These are phyloP conservation scores for Allenopithecus nigroviridis DNA, from an alignment of 2,797 vertebrate species.

Conservation along the genomic window DNA sequence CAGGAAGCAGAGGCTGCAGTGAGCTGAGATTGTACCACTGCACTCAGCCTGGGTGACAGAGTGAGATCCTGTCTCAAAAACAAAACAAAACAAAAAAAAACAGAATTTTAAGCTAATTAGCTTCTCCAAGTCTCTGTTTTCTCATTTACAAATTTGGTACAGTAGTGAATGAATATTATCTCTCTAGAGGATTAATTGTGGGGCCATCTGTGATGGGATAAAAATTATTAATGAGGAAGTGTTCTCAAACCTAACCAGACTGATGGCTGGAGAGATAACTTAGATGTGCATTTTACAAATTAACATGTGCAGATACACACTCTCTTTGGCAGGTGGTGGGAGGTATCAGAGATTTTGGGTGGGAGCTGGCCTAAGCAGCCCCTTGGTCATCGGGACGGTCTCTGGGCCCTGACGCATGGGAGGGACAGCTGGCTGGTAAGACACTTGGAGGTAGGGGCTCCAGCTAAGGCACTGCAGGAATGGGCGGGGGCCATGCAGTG, in stretches of 20 bases:
- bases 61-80: no score
- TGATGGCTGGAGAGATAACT: not conserved
- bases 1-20: no score
- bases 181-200: not conserved
- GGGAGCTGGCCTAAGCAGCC: not conserved
- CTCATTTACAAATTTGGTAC: no score
- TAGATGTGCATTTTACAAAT: not conserved
- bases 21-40: no score
- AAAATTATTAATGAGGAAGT: not conserved
- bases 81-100: no score
- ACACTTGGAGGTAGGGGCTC: not conserved
- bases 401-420: not conserved
- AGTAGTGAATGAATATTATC: not conserved
- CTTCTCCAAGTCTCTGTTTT: not conserved
- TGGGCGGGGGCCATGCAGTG: no score
- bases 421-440: not conserved
- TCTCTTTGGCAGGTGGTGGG: not conserved
- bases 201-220: not conserved
- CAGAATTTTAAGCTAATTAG: not conserved
- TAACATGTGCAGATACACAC: not conserved
- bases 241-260: not conserved
- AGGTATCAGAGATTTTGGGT: not conserved
- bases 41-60: no score
- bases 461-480: not conserved
- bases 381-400: not conserved